phyloP scores from a whole-genome alignment of 1,140 invertebrate species.

The Drosophila littoralis region DNA sequence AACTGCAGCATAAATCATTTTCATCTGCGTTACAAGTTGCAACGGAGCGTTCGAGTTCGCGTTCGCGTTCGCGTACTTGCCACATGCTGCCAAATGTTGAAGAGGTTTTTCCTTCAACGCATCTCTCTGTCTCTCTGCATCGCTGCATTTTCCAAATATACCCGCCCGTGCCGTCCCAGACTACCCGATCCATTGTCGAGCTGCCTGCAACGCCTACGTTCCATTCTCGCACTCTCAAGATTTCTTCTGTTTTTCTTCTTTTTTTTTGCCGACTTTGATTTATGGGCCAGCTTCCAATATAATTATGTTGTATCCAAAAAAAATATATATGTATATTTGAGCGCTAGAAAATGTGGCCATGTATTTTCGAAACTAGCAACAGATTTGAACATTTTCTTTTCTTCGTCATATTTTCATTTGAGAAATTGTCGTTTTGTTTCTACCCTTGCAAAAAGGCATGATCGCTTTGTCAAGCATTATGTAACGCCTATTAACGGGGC shows the following conservation, averaged over 20 bases:
- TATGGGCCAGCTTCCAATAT: conserved; percentile 76
- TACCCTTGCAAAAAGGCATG: background rate
- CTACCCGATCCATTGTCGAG: conserved; percentile 16
- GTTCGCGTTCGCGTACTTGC: conserved; percentile 68
- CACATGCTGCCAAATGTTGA: conserved; percentile 77
- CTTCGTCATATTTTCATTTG: conserved; percentile 24
- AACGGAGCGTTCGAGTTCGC: conserved; percentile 58
- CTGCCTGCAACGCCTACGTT: conserved; percentile 36
- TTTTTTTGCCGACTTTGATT: conserved; percentile 53
- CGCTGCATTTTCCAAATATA: conserved; percentile 36
- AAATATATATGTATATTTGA: conserved; percentile 15
- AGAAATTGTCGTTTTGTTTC: conserved; percentile 48
- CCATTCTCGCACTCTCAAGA: conserved; percentile 30
- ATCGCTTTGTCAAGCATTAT: background rate
- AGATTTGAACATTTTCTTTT: conserved; percentile 30
- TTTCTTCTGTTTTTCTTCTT: conserved; percentile 5
- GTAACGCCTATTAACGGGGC: background rate
- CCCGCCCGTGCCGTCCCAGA: background rate
- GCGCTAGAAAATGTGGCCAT: conserved; percentile 61
- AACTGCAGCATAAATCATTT: conserved; percentile 54
- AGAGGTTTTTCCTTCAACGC: conserved; percentile 24
- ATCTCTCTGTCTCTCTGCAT: conserved; percentile 6
- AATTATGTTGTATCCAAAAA: conserved; percentile 76
- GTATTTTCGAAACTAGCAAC: conserved; percentile 58
- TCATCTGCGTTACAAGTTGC: conserved; percentile 63